These are phyloP conservation scores for Onychostoma macrolepis DNA, from an alignment of 2,113 vertebrate species.

Conservation along the genomic window DNA sequence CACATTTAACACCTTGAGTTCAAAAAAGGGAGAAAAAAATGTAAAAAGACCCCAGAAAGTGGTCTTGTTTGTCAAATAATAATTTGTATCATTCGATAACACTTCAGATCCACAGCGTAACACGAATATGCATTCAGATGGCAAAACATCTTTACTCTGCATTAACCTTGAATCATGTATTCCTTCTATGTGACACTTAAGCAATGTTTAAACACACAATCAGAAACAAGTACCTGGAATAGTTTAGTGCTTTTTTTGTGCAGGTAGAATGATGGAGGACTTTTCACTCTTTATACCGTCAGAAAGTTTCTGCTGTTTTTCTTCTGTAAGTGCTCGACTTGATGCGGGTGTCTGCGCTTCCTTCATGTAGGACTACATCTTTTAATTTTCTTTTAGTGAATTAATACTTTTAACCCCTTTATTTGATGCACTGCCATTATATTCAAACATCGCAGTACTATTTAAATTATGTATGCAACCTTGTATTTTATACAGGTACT, in stretches of 20 bases:
- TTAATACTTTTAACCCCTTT: not conserved
- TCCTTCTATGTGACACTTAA: not conserved
- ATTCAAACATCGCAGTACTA: not conserved
- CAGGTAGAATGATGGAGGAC: not conserved
- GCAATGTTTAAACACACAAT: not conserved
- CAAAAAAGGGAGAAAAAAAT: not conserved
- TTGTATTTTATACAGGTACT: not conserved
- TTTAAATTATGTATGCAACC: not conserved
- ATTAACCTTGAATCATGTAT: not conserved
- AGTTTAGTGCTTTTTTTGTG: not conserved
- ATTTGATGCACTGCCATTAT: not conserved
- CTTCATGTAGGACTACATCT: not conserved
- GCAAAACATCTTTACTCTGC: not conserved
- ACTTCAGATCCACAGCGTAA: not conserved
- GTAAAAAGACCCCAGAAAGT: not conserved
- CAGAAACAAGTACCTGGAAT: not conserved
- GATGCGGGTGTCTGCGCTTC: not conserved
- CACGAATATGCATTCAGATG: not conserved
- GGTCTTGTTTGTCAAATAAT: not conserved
- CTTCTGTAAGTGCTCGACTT: not conserved
- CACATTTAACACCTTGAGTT: not conserved
- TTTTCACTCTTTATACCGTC: not conserved
- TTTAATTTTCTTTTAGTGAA: not conserved
- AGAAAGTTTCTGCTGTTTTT: not conserved
- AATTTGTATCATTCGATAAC: not conserved